Percentiles rank a stretch among this genome's conserved stretches.
Conservation (phyloP, 2,888 invertebrate species). For the Cheilosia scutellata region DNA sequence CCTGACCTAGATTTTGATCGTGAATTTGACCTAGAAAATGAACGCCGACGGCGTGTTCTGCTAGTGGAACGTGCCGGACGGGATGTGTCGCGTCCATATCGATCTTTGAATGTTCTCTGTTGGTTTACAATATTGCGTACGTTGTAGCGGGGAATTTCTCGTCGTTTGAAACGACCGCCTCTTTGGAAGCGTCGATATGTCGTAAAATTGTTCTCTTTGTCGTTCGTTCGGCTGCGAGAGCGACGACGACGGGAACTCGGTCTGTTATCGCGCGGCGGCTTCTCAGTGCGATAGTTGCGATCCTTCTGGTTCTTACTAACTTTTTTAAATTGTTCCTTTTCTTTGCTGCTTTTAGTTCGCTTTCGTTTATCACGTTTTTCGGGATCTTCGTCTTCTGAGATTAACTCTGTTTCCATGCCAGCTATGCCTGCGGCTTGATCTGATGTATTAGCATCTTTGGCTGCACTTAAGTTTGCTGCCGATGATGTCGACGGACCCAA, state of each 20-base stretch:
- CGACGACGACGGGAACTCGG: constrained; percentile 43
- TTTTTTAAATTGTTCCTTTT: constrained; percentile 90
- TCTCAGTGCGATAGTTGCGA: constrained; percentile 91
- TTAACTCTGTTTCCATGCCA: constrained; percentile 90
- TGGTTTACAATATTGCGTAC: constrained; percentile 90
- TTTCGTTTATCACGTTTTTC: constrained; percentile 77
- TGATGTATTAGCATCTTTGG: constrained; percentile 35
- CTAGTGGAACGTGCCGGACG: constrained; percentile 82
- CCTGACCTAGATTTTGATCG: constrained; percentile 80
- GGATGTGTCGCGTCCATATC: constrained; percentile 91
- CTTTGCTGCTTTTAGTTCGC: constrained; percentile 77
- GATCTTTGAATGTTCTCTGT: constrained; percentile 87
- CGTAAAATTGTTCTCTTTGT: constrained; percentile 80
- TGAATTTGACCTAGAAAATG: constrained; percentile 81
- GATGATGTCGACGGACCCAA: constrained; percentile 20
- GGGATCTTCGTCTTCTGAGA: constrained; percentile 89
- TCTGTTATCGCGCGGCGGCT: constrained; percentile 81
- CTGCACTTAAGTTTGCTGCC: constrained; percentile 8
- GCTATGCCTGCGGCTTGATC: constrained; percentile 81
- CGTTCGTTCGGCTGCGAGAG: constrained; percentile 79
- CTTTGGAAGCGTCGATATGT: constrained; percentile 79
- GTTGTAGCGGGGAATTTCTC: constrained; percentile 93
- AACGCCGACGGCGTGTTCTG: constrained; percentile 78
- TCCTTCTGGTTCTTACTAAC: constrained; percentile 91
- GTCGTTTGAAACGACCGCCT: constrained; percentile 86